phyloP scores from a whole-genome alignment of 1,140 invertebrate genomes.

The Drosophila athabasca region DNA sequence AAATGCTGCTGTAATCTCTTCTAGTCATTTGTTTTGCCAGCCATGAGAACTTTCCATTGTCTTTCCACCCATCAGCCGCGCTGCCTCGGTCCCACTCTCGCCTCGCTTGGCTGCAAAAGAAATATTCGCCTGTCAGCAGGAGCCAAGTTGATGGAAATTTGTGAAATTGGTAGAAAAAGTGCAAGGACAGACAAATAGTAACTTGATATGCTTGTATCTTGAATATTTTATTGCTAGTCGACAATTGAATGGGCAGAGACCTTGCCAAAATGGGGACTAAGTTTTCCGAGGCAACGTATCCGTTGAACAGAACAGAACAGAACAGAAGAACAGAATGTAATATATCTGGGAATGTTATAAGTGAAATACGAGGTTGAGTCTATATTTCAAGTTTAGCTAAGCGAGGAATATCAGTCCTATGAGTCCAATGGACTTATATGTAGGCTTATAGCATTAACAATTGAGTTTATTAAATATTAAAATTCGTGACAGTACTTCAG shows the following conservation, averaged over 20 bases:
- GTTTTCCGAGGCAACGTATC: background rate
- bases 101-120: background rate
- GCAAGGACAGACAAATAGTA: conserved; percentile 52
- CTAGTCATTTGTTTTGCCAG: conserved; percentile 67
- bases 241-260: conserved; percentile 22
- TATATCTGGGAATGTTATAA: no score
- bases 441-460: no score
- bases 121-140: conserved; percentile 44
- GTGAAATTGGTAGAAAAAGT: conserved; percentile 58
- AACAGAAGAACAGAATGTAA: no score
- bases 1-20: conserved; percentile 74
- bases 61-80: conserved; percentile 2
- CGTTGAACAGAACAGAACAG: no score
- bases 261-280: conserved; percentile 2
- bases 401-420: no score
- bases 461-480: no score
- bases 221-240: conserved; percentile 53
- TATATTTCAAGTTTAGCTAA: no score
- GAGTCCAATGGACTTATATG: no score
- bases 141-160: conserved; percentile 54
- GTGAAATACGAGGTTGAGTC: no score
- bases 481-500: no score
- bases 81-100: background rate
- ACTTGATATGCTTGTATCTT: conserved; percentile 65
- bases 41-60: conserved; percentile 54